phyloP scores from a whole-genome alignment of 2,113 vertebrate species.

The Tenebrosternarchus preto region DNA sequence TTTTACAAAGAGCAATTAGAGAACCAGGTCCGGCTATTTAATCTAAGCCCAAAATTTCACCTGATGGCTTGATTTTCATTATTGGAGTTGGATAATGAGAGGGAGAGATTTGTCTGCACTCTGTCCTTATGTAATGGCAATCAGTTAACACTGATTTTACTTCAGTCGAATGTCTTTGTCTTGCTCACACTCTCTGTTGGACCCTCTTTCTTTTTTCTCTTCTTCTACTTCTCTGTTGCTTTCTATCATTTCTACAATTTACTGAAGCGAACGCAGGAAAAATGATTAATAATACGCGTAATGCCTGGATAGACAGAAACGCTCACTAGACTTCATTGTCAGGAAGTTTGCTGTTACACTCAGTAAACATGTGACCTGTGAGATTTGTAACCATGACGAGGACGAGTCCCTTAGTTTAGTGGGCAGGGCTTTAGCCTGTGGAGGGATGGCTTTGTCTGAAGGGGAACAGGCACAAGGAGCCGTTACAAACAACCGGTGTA shows the following conservation, averaged over 20 bases:
- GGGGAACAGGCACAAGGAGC: slow-evolving; percentile 16
- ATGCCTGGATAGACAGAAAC: not conserved
- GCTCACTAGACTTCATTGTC: not conserved
- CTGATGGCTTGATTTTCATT: slow-evolving; percentile 58
- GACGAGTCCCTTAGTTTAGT: not conserved
- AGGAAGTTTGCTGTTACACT: not conserved
- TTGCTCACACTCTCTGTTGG: not conserved
- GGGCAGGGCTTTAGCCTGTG: not conserved
- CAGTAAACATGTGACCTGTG: not conserved
- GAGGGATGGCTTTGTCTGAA: slow-evolving; percentile 40
- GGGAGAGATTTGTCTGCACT: slow-evolving; percentile 47
- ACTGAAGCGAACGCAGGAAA: not conserved
- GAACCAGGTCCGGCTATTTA: slow-evolving; percentile 51
- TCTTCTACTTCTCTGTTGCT: slow-evolving; percentile 3
- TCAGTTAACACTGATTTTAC: slow-evolving; percentile 49
- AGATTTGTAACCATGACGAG: not conserved
- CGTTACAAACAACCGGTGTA: slow-evolving; percentile 46
- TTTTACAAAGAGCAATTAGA: slow-evolving; percentile 58
- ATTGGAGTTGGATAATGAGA: slow-evolving; percentile 48
- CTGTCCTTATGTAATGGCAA: slow-evolving; percentile 45
- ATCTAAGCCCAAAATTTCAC: slow-evolving; percentile 50
- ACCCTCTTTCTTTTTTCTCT: slow-evolving; percentile 16
- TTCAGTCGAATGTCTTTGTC: slow-evolving; percentile 12
- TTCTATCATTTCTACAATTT: not conserved
- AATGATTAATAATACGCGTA: not conserved